These are phyloP conservation scores for Spodoptera litura DNA, from an alignment of 1,140 invertebrate genomes.

Conservation along the genomic window DNA sequence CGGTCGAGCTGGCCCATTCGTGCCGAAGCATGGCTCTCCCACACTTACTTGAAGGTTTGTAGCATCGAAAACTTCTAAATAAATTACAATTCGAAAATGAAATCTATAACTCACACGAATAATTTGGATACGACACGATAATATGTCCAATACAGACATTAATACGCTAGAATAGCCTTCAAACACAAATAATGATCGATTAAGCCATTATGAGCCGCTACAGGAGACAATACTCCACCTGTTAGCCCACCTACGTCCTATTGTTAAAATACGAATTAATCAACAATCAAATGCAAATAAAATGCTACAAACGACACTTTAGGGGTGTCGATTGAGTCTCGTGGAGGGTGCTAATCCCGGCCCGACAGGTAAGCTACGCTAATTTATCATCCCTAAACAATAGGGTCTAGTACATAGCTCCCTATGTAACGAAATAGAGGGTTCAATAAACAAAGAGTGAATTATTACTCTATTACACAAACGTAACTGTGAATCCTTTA, in stretches of 20 bases:
- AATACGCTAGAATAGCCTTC: background rate
- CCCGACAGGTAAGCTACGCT: conserved; percentile 78
- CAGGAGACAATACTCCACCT: conserved; percentile 10
- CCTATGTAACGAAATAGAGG: conserved; percentile 68
- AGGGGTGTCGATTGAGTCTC: conserved; percentile 68
- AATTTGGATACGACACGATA: no score
- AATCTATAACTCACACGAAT: no score
- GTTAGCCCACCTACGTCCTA: conserved; percentile 37
- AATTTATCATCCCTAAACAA: conserved; percentile 83
- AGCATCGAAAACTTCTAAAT: no score
- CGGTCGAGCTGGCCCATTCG: no score
- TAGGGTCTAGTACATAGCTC: conserved; percentile 68
- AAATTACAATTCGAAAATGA: no score
- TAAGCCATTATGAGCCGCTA: background rate
- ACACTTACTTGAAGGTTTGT: no score
- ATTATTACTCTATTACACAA: conserved; percentile 57
- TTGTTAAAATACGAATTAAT: conserved; percentile 75
- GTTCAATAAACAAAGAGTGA: conserved; percentile 63
- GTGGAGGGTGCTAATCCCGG: conserved; percentile 71
- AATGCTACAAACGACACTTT: conserved; percentile 67
- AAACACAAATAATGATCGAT: conserved; percentile 26
- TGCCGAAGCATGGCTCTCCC: no score
- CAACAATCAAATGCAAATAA: conserved; percentile 77
- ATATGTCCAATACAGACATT: background rate
- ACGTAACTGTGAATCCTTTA: conserved; percentile 1